Evolutionary conservation across 2,797 vertebrate species (phyloP), one percentile per base, ranked within the genome.

Genomic region (Argentina silus): DNA sequence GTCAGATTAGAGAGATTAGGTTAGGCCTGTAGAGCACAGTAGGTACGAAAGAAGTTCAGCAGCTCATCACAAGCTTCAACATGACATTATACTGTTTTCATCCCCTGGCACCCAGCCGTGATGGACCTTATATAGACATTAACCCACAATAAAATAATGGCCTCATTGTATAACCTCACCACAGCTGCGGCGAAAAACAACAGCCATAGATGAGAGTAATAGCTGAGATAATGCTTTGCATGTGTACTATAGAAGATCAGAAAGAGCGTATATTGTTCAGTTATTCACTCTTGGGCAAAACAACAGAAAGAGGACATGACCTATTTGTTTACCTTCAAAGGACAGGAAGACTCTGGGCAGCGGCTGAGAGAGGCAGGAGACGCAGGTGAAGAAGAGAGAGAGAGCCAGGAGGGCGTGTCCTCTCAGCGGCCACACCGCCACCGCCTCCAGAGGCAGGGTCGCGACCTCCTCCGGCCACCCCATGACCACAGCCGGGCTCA

Each of bases 311-410:
- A 12, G 9, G n/a, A 74, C 43, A 23, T 59, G 47, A 12, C 7
- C 1, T 6, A 15, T 69, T 11, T 6, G n/a, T 86, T 89, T 91
- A 95, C 94, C 94, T 87, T 92, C 90, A 71, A 93, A 94, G 61
- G 92, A 73, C 36, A 94, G 90, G 84, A 94, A 90, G 82, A 95
- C 87, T 86, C 94, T 90, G 3, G 94, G 93, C 80, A 83, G 83
- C 6, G 93, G 93, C 43, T 90, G 92, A 7, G 83, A 78, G 68
- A 93, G 74, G 78, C 89, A 69, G 80, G 68, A 88, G 67, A 80
- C 79, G 15, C 78, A 74, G 56, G 77, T 68, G 82, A 84, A 70
- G 79, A 90, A 75, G 47, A 92, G 62, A 44, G 64, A 67, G 64
- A 92, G 67, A 71, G 85, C 80, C 79, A 91, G 83, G 64, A 88